Percentiles rank a stretch among this genome's conserved stretches.
phyloP scores from a whole-genome alignment of 35 echinoderm and acorn worm genomes.

The Heliocidaris erythrogramma region DNA sequence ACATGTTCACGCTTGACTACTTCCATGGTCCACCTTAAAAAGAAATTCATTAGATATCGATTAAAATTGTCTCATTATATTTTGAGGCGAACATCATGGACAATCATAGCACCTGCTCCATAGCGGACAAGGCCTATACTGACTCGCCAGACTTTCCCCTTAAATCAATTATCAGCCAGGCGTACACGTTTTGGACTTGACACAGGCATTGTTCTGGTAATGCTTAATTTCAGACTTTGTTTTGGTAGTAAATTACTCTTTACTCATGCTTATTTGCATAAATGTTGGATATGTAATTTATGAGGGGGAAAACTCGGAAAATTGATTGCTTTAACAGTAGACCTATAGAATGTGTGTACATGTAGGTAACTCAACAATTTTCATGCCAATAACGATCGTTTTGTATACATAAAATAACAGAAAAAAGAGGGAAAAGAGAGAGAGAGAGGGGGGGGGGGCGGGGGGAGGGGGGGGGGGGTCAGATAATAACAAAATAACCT shows the following conservation, averaged over 20 bases:
- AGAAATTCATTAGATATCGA: background rate
- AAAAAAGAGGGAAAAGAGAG: background rate
- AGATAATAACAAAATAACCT: too few relatives aligned
- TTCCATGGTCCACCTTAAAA: background rate
- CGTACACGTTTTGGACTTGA: background rate
- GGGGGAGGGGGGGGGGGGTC: too few relatives aligned
- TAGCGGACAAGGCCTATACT: background rate
- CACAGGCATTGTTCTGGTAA: background rate
- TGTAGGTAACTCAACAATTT: too few relatives aligned
- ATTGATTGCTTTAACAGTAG: too few relatives aligned
- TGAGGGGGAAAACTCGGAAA: too few relatives aligned
- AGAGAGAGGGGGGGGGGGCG: too few relatives aligned
- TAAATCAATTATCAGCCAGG: background rate
- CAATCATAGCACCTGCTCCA: background rate
- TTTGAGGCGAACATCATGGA: background rate
- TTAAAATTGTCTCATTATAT: background rate
- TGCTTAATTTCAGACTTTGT: background rate
- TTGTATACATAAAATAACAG: too few relatives aligned
- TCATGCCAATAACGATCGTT: too few relatives aligned
- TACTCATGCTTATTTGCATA: background rate
- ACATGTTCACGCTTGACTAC: background rate
- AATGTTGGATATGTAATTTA: too few relatives aligned
- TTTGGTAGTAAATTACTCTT: background rate
- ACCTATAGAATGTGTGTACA: too few relatives aligned
- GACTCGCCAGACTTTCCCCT: background rate